These are phyloP conservation scores for Sandelia bainsii DNA, from an alignment of 2,797 vertebrate genomes.

Conservation along the genomic window DNA sequence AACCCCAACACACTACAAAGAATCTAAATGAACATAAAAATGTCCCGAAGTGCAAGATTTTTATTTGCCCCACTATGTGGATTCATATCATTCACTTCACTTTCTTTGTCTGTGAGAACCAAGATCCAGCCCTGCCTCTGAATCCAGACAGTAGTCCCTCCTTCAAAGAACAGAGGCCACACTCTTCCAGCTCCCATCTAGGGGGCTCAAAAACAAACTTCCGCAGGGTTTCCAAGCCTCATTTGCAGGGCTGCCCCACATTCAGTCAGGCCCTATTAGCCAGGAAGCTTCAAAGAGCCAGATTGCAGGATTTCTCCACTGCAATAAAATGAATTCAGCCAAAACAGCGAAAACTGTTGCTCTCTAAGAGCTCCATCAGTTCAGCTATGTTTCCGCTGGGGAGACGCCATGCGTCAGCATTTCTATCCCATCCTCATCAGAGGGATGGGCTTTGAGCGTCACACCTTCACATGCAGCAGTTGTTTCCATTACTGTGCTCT, in stretches of 20 bases:
- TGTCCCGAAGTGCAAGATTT: constrained; percentile 74
- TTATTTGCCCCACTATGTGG: constrained; percentile 49
- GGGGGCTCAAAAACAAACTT: constrained; percentile 79
- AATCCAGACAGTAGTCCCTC: constrained; percentile 49
- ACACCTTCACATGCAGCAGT: constrained; percentile 74
- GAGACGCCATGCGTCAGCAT: constrained; percentile 83
- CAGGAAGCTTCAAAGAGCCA: constrained; percentile 75
- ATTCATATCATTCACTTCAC: constrained; percentile 46
- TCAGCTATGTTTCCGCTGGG: constrained; percentile 88
- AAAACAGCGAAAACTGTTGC: constrained; percentile 55
- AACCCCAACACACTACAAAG: constrained; percentile 48
- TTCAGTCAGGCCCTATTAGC: constrained; percentile 63
- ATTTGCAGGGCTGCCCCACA: constrained; percentile 72
- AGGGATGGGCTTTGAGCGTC: constrained; percentile 28
- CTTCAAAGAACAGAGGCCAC: constrained; percentile 50
- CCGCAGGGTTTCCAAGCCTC: constrained; percentile 85
- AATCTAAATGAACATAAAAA: constrained; percentile 63
- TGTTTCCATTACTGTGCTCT: constrained; percentile 81
- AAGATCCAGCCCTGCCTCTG: constrained; percentile 33
- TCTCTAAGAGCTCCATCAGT: constrained; percentile 55
- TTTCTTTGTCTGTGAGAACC: constrained; percentile 31
- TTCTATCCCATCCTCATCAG: constrained; percentile 66
- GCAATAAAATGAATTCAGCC: constrained; percentile 71
- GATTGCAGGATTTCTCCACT: constrained; percentile 83
- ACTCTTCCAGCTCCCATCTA: constrained; percentile 56